Conservation (phyloP, 2,113 vertebrate species). For the Bos javanicus region DNA sequence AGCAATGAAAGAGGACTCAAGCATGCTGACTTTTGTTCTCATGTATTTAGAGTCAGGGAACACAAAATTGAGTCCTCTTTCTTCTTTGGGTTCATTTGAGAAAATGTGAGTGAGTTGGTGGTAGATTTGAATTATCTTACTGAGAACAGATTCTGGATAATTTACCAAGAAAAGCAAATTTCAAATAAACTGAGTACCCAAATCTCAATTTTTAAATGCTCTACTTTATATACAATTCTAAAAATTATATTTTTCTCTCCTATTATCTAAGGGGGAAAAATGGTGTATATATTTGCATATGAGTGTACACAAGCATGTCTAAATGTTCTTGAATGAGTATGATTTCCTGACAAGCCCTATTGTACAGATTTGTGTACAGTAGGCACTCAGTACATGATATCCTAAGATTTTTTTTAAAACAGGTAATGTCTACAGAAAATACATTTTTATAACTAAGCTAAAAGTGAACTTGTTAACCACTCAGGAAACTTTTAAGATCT, state of each 20-base stretch:
- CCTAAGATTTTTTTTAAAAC: not conserved
- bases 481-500: not conserved
- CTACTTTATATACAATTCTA: not conserved
- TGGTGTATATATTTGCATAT: not conserved
- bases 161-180: not conserved
- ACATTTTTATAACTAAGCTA: not conserved
- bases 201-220: slow-evolving; percentile 30
- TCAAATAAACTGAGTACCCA: not conserved
- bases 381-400: not conserved
- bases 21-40: not conserved
- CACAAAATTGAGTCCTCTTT: not conserved
- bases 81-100: not conserved
- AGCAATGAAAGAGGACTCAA: not conserved
- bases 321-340: not conserved
- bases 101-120: not conserved
- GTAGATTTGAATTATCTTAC: not conserved
- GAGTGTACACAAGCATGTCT: not conserved
- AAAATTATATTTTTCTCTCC: not conserved
- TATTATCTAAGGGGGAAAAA: not conserved
- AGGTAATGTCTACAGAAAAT: not conserved
- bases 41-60: not conserved
- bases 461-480: not conserved
- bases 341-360: not conserved
- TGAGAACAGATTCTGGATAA: not conserved
- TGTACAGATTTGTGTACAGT: not conserved